Evolutionary conservation across 2,113 vertebrate genomes (phyloP).

Genomic region (Centropristis striata): DNA sequence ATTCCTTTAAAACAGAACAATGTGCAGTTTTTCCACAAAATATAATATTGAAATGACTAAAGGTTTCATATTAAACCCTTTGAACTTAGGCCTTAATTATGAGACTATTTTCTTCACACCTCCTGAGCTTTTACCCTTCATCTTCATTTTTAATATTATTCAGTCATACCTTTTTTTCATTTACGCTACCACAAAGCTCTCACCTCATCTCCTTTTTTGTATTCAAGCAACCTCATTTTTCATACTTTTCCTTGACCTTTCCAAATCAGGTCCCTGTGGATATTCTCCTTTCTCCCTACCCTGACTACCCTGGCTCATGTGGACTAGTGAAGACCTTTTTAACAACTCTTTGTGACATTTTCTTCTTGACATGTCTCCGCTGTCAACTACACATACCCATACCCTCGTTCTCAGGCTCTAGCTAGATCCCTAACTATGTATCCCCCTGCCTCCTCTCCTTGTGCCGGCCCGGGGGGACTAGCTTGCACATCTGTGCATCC

Average conservation of each 20-base stretch:
- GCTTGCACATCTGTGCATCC: conserved; percentile 48
- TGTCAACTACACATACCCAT: conserved; percentile 2
- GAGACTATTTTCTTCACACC: not conserved
- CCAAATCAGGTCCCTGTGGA: not conserved
- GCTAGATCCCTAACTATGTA: conserved; percentile 5
- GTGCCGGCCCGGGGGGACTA: conserved; percentile 36
- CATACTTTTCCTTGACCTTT: conserved; percentile 36
- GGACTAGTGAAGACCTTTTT: not conserved
- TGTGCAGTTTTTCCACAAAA: no score
- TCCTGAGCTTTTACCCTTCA: not conserved
- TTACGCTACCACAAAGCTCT: not conserved
- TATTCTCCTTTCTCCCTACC: not conserved
- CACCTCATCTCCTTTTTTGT: not conserved
- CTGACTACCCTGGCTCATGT: not conserved
- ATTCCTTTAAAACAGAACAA: no score
- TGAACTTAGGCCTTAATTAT: not conserved
- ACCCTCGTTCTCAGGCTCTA: conserved; percentile 18
- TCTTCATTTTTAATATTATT: not conserved
- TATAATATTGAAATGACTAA: no score
- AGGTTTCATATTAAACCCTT: not conserved
- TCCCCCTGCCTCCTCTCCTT: conserved; percentile 11
- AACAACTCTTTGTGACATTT: conserved; percentile 11
- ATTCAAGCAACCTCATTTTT: conserved; percentile 6
- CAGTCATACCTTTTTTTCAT: not conserved
- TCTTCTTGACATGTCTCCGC: not conserved